Evolutionary conservation across 2,113 vertebrate genomes (phyloP).

Genomic region (Ammodytes marinus): DNA sequence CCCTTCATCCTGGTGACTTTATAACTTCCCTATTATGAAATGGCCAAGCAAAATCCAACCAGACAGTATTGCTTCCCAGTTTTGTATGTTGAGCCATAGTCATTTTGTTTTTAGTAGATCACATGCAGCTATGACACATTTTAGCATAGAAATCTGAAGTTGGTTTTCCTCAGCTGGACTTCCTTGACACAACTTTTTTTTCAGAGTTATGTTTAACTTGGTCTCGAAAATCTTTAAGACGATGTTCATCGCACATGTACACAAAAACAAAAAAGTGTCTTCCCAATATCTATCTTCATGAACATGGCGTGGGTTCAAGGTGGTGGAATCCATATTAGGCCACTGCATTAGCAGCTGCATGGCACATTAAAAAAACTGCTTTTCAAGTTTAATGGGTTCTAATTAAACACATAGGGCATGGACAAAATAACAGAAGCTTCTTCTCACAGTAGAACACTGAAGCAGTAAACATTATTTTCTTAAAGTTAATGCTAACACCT

Average conservation of each 20-base stretch:
- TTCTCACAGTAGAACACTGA: not conserved
- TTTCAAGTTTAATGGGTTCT: not conserved
- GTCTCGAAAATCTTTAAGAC: not conserved
- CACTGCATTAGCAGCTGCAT: not conserved
- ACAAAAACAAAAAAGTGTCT: not conserved
- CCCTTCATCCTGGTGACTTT: too few species aligned
- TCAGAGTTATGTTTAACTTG: not conserved
- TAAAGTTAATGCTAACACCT: not conserved
- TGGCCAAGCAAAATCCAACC: too few species aligned
- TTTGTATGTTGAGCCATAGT: not conserved
- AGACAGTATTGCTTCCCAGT: not conserved
- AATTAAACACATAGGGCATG: not conserved
- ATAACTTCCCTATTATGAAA: too few species aligned
- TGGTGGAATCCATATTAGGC: not conserved
- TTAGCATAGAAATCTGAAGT: not conserved
- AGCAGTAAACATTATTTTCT: not conserved
- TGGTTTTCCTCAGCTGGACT: not conserved
- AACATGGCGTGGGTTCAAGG: not conserved
- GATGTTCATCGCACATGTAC: not conserved
- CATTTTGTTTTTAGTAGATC: not conserved
- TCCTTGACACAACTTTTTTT: not conserved
- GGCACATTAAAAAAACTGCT: not conserved
- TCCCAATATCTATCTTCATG: not conserved
- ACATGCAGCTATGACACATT: too few species aligned
- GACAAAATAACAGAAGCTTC: not conserved